Conservation (phyloP, 2,797 vertebrate species). For the Sylvia borin region DNA sequence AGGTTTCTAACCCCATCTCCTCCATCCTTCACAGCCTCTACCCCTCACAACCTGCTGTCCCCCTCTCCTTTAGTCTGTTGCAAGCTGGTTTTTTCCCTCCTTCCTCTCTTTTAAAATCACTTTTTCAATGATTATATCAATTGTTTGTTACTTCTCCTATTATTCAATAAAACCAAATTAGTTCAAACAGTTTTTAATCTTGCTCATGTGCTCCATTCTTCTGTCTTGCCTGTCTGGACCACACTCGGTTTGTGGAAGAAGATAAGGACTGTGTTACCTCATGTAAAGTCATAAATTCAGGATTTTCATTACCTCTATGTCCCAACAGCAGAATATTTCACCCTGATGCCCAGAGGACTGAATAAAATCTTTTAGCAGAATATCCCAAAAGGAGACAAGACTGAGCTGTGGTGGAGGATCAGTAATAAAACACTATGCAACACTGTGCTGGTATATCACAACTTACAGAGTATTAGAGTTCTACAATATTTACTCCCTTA, state of each 20-base stretch:
- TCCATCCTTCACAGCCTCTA: neutral
- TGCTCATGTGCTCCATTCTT: neutral
- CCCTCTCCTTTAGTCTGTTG: neutral
- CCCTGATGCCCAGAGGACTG: neutral
- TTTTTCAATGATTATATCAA: neutral
- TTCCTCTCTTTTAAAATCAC: neutral
- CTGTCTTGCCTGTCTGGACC: neutral
- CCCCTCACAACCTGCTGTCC: neutral
- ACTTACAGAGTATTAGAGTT: neutral
- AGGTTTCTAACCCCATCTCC: neutral
- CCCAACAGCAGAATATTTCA: neutral
- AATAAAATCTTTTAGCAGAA: neutral
- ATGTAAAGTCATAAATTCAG: neutral
- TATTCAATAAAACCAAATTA: neutral
- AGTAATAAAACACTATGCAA: neutral
- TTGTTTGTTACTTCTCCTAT: neutral
- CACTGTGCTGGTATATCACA: fast-evolving
- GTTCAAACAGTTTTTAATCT: neutral
- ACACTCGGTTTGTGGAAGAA: neutral
- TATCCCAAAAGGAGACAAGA: neutral
- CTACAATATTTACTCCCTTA: neutral
- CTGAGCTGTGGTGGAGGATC: neutral
- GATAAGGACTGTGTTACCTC: neutral
- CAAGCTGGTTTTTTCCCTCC: fast-evolving
- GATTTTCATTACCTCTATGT: neutral